These are phyloP conservation scores for Trachelus troglodyta DNA, from an alignment of 2,888 invertebrate species.

Conservation along the genomic window DNA sequence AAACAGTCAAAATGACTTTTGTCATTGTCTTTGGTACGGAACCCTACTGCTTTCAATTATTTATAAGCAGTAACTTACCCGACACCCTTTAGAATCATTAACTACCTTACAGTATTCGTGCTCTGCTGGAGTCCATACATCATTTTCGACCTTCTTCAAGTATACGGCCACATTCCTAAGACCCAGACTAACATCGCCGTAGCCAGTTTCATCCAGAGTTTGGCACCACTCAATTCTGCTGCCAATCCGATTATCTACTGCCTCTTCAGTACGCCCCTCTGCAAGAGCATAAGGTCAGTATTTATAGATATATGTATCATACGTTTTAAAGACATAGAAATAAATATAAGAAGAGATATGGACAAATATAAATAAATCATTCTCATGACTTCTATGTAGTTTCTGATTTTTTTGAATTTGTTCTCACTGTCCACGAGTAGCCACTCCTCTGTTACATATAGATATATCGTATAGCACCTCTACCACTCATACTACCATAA, in stretches of 20 bases:
- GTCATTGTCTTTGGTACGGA: constrained; percentile 92
- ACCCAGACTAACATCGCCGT: constrained; percentile 86
- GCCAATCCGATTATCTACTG: constrained; percentile 96
- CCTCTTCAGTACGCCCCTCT: constrained; percentile 90
- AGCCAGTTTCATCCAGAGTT: constrained; percentile 90
- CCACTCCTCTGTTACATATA: neutral
- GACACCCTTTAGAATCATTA: neutral
- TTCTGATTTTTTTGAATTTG: neutral
- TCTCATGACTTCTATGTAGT: neutral
- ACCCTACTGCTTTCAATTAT: neutral
- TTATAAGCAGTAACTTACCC: neutral
- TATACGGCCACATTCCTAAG: constrained; percentile 83
- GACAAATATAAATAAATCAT: neutral
- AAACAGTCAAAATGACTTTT: constrained; percentile 97
- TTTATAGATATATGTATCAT: neutral
- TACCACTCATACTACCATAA: neutral
- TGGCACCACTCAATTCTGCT: constrained; percentile 92
- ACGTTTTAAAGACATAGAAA: neutral
- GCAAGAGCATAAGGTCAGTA: constrained; percentile 82
- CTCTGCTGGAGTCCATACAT: constrained; percentile 97
- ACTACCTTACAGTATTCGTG: constrained; percentile 81
- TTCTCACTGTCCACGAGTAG: neutral
- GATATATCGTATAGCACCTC: neutral
- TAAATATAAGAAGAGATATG: neutral
- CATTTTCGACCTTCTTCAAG: constrained; percentile 90